Evolutionary conservation across 2,113 vertebrate species (phyloP), one percentile per base, ranked within the genome.

Genomic region (Garra rufa): DNA sequence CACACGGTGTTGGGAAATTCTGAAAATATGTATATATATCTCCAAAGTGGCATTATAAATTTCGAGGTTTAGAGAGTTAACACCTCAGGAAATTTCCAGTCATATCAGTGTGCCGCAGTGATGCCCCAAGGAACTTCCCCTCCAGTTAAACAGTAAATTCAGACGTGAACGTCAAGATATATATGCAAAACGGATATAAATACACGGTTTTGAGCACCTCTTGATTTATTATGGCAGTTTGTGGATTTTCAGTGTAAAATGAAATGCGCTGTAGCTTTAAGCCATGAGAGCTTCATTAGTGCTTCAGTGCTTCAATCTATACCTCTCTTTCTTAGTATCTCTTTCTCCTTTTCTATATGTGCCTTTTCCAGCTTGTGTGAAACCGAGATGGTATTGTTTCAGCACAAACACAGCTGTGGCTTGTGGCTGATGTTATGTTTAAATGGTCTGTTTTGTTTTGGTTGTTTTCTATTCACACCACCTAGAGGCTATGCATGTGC

Each of bases 241-340:
- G 75, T 57, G 30, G 50, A 38, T 77, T 77, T 77, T 21, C 26
- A 28, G 59, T 65, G 59, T 65, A 19, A 65, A 65, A 67, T 57
- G 28, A 74, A 80, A 80, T 65, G 63, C 0, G 55, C 30, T 78
- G 59, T 46, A 74, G 82, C 76, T 69, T 69, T 84, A 70, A 67
- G 46, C 55, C 13, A 65, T 30, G 9, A 80, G 38, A 59, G 76
- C 52, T 59, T 44, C 38, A 79, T 43, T 44, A 63, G 30, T 79
- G 55, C 76, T 43, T 50, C 44, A 55, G 19, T 57, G 30, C 30
- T 44, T 46, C 52, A 57, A 15, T 26, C n/a, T 28, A 41, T 50
- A 69, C 48, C 63, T 84, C 11, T 30, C 43, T 24, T 48, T 52
- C 19, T 78, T 21, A 19, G 61, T 55, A 57, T n/a, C n/a, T n/a